phyloP scores from a whole-genome alignment of 2,797 vertebrate genomes.

The Smutsia gigantea region DNA sequence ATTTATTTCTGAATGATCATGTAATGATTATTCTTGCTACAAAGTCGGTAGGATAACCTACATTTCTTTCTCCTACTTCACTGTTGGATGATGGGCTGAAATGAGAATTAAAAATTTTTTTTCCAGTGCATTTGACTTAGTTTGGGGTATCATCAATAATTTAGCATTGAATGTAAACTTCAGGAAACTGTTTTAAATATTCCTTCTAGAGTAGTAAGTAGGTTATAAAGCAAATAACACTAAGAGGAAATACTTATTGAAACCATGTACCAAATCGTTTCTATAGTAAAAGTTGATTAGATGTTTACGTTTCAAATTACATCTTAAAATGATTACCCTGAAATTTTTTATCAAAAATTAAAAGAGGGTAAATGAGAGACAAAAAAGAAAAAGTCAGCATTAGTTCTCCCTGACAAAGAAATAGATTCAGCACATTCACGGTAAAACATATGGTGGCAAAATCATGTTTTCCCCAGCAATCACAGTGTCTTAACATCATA shows the following conservation, averaged over 20 bases:
- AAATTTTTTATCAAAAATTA: not conserved
- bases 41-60: not conserved
- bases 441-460: not conserved
- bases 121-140: not conserved
- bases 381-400: not conserved
- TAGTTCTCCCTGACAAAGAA: not conserved
- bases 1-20: not conserved
- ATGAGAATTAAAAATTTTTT: not conserved
- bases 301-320: not conserved
- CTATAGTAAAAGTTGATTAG: not conserved
- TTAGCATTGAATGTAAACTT: not conserved
- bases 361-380: not conserved
- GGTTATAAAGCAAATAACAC: not conserved
- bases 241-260: not conserved
- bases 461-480: not conserved
- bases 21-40: not conserved
- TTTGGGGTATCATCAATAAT: not conserved
- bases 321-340: not conserved
- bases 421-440: not conserved
- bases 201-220: not conserved
- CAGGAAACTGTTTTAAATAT: not conserved
- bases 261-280: not conserved
- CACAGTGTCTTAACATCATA: slow-evolving; percentile 29
- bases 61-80: not conserved
- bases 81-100: not conserved